Conservation (phyloP, 2,888 invertebrate species). For the Tyria jacobaeae region DNA sequence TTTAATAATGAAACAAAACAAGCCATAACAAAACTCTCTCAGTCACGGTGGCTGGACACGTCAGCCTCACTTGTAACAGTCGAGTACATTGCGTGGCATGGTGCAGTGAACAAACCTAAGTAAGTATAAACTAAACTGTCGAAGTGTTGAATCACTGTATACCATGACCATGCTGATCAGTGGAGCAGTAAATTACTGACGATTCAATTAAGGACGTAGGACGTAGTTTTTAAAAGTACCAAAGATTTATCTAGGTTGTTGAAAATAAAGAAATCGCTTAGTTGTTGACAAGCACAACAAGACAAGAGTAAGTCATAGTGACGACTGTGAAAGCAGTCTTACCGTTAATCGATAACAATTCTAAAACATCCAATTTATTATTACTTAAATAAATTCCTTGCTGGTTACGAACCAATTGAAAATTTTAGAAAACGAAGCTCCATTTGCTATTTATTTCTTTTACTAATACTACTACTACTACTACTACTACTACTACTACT, state of each 20-base stretch:
- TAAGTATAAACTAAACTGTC: constrained; percentile 9
- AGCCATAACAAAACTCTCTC: constrained; percentile 66
- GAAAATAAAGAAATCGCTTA: not conserved
- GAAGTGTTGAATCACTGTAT: constrained; percentile 33
- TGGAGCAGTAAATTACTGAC: constrained; percentile 48
- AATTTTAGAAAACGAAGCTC: too few relatives aligned
- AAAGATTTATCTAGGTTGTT: not conserved
- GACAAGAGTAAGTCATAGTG: constrained; percentile 1
- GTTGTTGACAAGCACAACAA: too few relatives aligned
- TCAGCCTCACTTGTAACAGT: constrained; percentile 67
- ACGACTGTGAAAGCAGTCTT: not conserved
- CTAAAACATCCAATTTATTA: not conserved
- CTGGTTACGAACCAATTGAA: too few relatives aligned
- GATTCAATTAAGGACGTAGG: constrained; percentile 4
- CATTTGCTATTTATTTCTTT: too few relatives aligned
- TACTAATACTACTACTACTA: too few relatives aligned
- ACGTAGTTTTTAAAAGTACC: not conserved
- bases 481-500: too few relatives aligned
- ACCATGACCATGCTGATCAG: constrained; percentile 41
- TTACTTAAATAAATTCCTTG: not conserved
- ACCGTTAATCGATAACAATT: not conserved
- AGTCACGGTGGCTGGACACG: constrained; percentile 71
- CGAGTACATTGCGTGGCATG: constrained; percentile 53
- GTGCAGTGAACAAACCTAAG: constrained; percentile 23
- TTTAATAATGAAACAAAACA: constrained; percentile 49